These are phyloP conservation scores for Leucoma salicis DNA, from an alignment of 2,888 invertebrate genomes.

Conservation along the genomic window DNA sequence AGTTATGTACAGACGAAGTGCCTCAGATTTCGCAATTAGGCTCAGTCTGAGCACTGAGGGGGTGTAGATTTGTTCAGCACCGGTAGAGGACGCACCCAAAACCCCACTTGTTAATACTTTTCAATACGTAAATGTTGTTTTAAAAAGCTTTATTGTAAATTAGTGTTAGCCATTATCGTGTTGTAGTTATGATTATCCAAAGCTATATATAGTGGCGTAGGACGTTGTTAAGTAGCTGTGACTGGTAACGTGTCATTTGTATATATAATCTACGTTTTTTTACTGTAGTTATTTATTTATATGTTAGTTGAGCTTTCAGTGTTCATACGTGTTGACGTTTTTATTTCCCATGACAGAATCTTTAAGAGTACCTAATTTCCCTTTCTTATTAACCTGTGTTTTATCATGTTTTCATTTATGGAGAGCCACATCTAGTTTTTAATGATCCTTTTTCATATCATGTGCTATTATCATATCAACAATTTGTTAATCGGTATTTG, in stretches of 20 bases:
- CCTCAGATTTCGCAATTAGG: conserved; percentile 29
- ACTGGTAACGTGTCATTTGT: conserved; percentile 57
- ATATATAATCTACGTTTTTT: conserved; percentile 60
- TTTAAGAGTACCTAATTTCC: conserved; percentile 32
- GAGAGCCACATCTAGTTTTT: conserved; percentile 21
- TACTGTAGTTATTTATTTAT: conserved; percentile 75
- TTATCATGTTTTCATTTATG: conserved; percentile 14
- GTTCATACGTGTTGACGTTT: conserved; percentile 52
- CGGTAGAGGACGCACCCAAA: conserved; percentile 31
- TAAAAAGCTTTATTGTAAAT: conserved; percentile 79
- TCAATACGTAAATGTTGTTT: conserved; percentile 73
- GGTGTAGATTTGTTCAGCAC: conserved; percentile 25
- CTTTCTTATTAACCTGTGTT: conserved; percentile 26
- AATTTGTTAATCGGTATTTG: conserved; percentile 4
- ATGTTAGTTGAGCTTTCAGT: conserved; percentile 65
- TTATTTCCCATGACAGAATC: conserved; percentile 66
- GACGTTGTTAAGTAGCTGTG: conserved; percentile 57
- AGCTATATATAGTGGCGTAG: conserved; percentile 71
- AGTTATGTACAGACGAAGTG: conserved; percentile 26
- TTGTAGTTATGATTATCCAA: conserved; percentile 74
- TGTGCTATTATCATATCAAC: conserved; percentile 33
- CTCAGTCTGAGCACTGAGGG: conserved; percentile 18
- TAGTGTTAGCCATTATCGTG: conserved; percentile 69
- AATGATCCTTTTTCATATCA: conserved; percentile 42
- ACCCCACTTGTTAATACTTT: conserved; percentile 59